These are phyloP conservation scores for Podargus strigoides DNA, from an alignment of 2,797 vertebrate species.

Conservation along the genomic window DNA sequence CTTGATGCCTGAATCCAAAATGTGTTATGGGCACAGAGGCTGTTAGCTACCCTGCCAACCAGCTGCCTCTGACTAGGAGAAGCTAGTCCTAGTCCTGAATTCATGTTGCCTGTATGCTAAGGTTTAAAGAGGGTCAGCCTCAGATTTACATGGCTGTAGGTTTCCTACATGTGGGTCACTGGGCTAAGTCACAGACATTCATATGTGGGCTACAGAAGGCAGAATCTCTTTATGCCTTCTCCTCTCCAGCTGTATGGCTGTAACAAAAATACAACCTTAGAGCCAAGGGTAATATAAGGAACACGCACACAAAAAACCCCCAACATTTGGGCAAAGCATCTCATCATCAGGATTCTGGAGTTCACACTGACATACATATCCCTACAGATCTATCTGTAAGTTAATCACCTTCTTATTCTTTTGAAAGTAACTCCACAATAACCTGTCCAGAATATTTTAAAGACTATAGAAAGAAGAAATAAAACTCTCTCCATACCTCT, in stretches of 20 bases:
- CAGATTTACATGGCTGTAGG: not conserved
- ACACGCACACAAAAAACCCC: not conserved
- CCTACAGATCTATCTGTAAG: not conserved
- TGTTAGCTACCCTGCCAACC: not conserved
- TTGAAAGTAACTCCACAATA: not conserved
- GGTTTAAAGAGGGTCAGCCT: not conserved
- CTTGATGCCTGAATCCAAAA: not conserved
- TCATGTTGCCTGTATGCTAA: not conserved
- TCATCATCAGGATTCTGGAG: not conserved
- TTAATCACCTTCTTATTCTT: not conserved
- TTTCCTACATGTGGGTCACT: not conserved
- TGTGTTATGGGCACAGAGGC: not conserved
- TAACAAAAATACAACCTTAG: not conserved
- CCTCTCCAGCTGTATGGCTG: not conserved
- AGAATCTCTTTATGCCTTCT: not conserved
- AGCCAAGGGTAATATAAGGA: not conserved
- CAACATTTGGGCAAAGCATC: not conserved
- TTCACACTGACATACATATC: not conserved
- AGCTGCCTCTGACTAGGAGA: not conserved
- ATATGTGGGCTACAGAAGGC: not conserved
- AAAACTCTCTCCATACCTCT: not conserved
- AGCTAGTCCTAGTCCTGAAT: not conserved
- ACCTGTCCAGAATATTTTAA: not conserved
- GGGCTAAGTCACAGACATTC: not conserved
- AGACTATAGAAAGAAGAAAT: not conserved